A percentile compares a stretch with the other conserved stretches of the same genome.
These are phyloP conservation scores for Trypoxylus dichotomus DNA, from an alignment of 1,140 invertebrate genomes.

Conservation along the genomic window DNA sequence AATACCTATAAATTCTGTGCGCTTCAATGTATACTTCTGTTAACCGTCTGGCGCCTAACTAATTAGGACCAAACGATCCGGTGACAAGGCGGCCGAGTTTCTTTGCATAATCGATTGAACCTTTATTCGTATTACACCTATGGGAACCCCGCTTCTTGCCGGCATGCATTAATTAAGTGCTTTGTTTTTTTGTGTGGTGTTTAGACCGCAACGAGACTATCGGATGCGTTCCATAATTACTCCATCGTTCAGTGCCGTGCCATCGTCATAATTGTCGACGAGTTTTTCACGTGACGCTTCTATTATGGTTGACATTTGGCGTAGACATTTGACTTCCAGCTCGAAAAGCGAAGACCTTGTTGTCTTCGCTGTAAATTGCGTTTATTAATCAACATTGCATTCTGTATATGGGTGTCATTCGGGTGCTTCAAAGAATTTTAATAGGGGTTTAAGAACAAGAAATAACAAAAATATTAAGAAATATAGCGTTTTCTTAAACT, in stretches of 20 bases:
- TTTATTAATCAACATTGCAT: background rate
- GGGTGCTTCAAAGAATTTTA: background rate
- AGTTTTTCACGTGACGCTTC: constrained; percentile 10
- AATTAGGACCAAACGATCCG: background rate
- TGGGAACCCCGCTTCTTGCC: background rate
- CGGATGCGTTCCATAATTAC: background rate
- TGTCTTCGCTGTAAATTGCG: background rate
- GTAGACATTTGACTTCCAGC: background rate
- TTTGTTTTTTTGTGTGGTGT: background rate
- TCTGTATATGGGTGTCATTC: background rate
- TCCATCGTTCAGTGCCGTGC: background rate
- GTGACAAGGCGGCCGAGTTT: background rate
- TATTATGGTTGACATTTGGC: background rate
- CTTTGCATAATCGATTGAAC: constrained; percentile 9
- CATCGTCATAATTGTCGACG: background rate
- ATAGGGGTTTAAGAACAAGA: background rate
- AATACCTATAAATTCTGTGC: background rate
- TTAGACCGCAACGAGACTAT: background rate
- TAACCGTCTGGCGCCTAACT: background rate
- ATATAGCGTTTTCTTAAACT: too few species aligned
- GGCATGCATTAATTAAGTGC: background rate
- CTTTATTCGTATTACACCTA: constrained; percentile 13
- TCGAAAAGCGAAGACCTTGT: constrained; percentile 4
- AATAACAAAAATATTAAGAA: background rate
- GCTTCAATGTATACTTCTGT: background rate